Conservation (phyloP, 2,113 vertebrate genomes). For the Aramus guarauna region DNA sequence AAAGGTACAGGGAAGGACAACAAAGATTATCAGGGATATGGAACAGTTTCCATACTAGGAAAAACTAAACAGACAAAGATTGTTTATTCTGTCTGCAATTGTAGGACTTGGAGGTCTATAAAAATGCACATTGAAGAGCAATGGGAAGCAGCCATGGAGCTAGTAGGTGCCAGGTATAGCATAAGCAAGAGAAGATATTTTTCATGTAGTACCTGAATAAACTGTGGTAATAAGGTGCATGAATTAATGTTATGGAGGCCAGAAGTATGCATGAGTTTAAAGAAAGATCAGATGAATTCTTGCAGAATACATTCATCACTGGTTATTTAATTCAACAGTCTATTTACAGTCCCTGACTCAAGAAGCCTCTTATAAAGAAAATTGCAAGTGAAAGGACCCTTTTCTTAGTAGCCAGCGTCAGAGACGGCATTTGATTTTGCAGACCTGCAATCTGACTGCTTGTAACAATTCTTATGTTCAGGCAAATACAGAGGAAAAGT, state of each 20-base stretch:
- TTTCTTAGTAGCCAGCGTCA: background rate
- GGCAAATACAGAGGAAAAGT: background rate
- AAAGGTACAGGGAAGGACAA: background rate
- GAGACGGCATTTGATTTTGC: background rate
- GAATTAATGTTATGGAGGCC: background rate
- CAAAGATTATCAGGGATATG: background rate
- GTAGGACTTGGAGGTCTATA: background rate
- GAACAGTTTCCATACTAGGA: background rate
- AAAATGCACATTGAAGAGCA: background rate
- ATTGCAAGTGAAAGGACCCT: background rate
- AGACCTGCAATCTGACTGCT: background rate
- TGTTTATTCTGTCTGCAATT: background rate
- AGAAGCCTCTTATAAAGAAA: background rate
- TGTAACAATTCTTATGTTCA: background rate
- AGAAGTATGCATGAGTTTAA: background rate
- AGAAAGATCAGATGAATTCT: background rate
- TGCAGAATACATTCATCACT: background rate
- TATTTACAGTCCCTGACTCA: background rate
- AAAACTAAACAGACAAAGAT: background rate
- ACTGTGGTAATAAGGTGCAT: background rate
- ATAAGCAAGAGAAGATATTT: background rate
- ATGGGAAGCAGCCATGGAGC: background rate
- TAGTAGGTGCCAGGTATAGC: background rate
- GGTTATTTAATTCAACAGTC: background rate
- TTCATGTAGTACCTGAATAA: background rate